Evolutionary conservation across 2,113 vertebrate species (phyloP).

Genomic region (Gopherus evgoodei): DNA sequence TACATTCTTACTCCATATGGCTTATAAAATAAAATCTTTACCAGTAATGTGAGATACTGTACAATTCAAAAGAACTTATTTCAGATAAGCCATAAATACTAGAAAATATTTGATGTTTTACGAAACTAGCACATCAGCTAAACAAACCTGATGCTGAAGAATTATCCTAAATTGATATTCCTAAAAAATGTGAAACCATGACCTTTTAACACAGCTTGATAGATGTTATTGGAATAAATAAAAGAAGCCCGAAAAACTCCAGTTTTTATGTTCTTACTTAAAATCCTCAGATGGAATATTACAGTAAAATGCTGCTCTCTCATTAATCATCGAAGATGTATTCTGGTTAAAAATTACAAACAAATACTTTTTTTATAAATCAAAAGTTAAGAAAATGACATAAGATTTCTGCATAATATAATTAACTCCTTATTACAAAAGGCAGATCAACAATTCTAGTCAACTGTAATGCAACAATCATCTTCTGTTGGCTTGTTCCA

Average conservation of each 20-base stretch:
- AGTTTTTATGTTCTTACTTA: not conserved
- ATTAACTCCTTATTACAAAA: conserved; percentile 42
- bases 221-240: not conserved
- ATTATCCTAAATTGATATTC: not conserved
- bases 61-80: not conserved
- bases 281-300: not conserved
- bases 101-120: not conserved
- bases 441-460: not conserved
- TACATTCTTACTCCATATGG: not conserved
- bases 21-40: not conserved
- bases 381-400: not conserved
- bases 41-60: not conserved
- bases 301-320: not conserved
- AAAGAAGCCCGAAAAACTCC: not conserved
- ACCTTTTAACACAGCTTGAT: not conserved
- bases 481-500: not conserved
- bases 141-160: not conserved
- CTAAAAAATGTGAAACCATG: not conserved
- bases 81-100: not conserved
- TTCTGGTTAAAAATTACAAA: not conserved
- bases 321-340: not conserved
- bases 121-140: not conserved
- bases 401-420: not conserved
- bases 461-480: not conserved
- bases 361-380: not conserved